Base-by-base conservation (phyloP, 2,888 invertebrate genomes). In the Muscina levida region DNA sequence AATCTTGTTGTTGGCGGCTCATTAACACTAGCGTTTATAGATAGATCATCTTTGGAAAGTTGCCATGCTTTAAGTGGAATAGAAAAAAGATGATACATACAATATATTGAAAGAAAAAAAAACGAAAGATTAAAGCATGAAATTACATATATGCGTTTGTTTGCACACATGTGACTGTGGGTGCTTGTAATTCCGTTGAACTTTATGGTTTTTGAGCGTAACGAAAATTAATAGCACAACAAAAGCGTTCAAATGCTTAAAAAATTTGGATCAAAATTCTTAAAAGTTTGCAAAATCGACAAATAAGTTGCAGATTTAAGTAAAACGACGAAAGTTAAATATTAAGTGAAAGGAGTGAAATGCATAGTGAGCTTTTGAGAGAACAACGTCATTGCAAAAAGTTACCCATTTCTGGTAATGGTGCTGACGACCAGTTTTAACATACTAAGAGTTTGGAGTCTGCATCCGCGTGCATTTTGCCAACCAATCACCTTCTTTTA, bases 381-480 rank as follows among this genome's bases (percentile, higher is more conserved):
- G 31, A 13, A 72, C 62, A 22, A 15, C 37, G 44, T 13, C 70
- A 57, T 19, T 0, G 44, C n/a, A 57, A 78, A 77, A 82, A 72
- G 65, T 71, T 56, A 56, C 68, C 56, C 78, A 77, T 42, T 46
- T 67, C 67, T 77, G 57, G 39, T 72, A 31, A 31, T 31, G 67
- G 39, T 81, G 77, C 77, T 74, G 46, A 72, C 71, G 46, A 72
- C 71, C 67, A 67, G 80, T 81, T 74, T 77, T 42, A 37, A 17
- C 31, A 31, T 3, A 3, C 3, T 31, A 3, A 31, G 31, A 5
- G 3, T 31, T 8, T 31, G 31, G 42, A 22, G 24, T 24, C n/a
- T 65, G 15, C 31, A 56, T 13, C 24, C 26, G 56, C 11, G 42
- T 51, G 11, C 37, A 42, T 57, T 15, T 68, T 31, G 53, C 62